Evolutionary conservation across 2,797 vertebrate genomes (phyloP).

Genomic region (Gymnopithys bicolor): DNA sequence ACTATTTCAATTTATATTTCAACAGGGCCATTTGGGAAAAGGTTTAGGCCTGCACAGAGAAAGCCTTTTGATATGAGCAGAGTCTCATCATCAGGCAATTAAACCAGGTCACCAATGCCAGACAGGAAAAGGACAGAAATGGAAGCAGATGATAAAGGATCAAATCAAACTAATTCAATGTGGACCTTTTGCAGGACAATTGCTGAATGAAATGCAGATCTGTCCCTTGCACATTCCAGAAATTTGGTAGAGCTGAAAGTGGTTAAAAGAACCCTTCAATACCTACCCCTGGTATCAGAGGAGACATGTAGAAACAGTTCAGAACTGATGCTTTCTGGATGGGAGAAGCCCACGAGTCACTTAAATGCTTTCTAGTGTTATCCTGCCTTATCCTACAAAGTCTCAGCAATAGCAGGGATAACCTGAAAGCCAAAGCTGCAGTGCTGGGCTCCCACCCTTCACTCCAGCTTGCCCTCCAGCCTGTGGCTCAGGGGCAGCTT

Average conservation of each 20-base stretch:
- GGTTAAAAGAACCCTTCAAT: background rate
- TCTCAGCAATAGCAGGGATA: background rate
- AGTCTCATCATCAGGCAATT: conserved; percentile 21
- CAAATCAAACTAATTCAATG: background rate
- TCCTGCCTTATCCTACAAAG: background rate
- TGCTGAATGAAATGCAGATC: background rate
- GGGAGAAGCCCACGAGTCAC: background rate
- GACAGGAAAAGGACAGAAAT: background rate
- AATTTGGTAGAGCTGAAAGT: background rate
- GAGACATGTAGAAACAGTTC: background rate
- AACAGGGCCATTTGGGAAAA: background rate
- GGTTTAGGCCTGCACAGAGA: background rate
- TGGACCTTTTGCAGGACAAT: background rate
- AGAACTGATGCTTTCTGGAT: background rate
- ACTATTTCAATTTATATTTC: conserved; percentile 38
- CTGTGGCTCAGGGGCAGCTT: background rate
- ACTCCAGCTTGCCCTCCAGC: background rate
- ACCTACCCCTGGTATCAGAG: background rate
- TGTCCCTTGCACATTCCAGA: background rate
- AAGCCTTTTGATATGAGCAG: background rate
- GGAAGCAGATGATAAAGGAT: background rate
- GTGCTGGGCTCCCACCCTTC: background rate
- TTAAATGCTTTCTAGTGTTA: background rate
- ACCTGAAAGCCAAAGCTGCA: background rate
- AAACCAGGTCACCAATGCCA: background rate